These are phyloP conservation scores for Noturus placidus DNA, from an alignment of 2,113 vertebrate species.

Conservation along the genomic window DNA sequence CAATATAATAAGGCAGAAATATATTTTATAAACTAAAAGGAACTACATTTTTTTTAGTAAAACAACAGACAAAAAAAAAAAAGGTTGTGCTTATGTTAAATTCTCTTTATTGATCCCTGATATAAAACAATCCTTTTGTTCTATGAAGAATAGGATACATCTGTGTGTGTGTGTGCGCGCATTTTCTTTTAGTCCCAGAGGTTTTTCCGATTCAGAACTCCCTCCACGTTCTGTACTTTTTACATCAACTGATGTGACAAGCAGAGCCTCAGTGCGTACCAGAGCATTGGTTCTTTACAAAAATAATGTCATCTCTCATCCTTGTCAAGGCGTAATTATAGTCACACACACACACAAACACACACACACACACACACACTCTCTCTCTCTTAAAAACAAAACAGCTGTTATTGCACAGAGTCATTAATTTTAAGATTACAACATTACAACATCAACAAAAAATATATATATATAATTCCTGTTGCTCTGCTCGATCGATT, in stretches of 20 bases:
- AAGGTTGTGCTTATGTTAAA: constrained; percentile 64
- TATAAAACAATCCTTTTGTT: constrained; percentile 67
- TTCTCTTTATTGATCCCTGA: constrained; percentile 74
- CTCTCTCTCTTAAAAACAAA: constrained; percentile 21
- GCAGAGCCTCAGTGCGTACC: neutral
- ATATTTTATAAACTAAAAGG: too few species aligned
- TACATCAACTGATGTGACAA: neutral
- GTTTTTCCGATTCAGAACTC: neutral
- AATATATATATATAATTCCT: constrained; percentile 33
- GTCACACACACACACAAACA: constrained; percentile 53
- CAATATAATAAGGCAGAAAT: too few species aligned
- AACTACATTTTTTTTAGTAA: neutral
- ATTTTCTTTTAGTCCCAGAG: neutral
- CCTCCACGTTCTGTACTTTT: constrained; percentile 6
- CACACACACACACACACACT: constrained; percentile 47
- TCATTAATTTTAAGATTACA: constrained; percentile 63
- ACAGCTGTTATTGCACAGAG: constrained; percentile 73
- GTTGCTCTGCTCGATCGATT: constrained; percentile 57
- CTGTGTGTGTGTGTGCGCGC: neutral
- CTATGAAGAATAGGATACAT: constrained; percentile 2
- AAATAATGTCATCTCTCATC: constrained; percentile 69
- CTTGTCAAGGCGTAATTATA: constrained; percentile 58
- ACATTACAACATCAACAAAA: constrained; percentile 13
- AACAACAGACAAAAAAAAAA: neutral
- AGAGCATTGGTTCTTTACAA: constrained; percentile 59